Evolutionary conservation across 1,140 invertebrate genomes (phyloP).

Genomic region (Zophobas morio): DNA sequence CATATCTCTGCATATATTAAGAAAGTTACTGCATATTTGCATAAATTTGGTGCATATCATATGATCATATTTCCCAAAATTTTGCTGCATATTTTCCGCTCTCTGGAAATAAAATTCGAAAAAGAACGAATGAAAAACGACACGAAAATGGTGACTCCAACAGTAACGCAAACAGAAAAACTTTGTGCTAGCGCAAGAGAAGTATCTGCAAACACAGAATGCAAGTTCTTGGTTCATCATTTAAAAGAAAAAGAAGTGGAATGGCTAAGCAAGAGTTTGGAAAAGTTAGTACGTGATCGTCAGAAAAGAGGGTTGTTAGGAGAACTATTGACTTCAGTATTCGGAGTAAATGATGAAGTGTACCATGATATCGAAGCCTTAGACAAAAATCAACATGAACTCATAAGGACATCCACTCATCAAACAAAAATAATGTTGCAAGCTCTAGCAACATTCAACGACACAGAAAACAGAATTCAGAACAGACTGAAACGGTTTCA

Average conservation of each 20-base stretch:
- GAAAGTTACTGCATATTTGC: too few species aligned
- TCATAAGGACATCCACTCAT: slow-evolving; percentile 26
- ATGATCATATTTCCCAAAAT: too few species aligned
- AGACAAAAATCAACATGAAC: slow-evolving; percentile 40
- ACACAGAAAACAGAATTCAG: not conserved
- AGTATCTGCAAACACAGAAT: slow-evolving; percentile 5
- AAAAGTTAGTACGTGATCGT: not conserved
- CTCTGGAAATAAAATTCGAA: slow-evolving; percentile 27
- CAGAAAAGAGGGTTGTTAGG: slow-evolving; percentile 41
- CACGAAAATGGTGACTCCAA: not conserved
- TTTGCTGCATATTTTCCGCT: too few species aligned
- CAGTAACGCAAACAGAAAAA: not conserved
- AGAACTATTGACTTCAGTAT: slow-evolving; percentile 10
- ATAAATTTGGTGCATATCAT: too few species aligned
- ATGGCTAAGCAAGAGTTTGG: slow-evolving; percentile 10
- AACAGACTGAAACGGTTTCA: too few species aligned
- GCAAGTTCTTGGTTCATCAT: slow-evolving; percentile 19
- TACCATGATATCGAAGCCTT: slow-evolving; percentile 30
- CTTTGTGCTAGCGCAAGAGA: not conserved
- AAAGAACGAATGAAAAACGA: slow-evolving; percentile 9
- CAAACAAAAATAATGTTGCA: slow-evolving; percentile 44
- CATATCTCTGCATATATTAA: too few species aligned
- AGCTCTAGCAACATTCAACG: slow-evolving; percentile 20
- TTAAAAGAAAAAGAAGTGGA: slow-evolving; percentile 22
- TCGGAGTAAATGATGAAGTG: slow-evolving; percentile 48